phyloP scores from a whole-genome alignment of 2,888 invertebrate genomes.

The Zootermopsis nevadensis region DNA sequence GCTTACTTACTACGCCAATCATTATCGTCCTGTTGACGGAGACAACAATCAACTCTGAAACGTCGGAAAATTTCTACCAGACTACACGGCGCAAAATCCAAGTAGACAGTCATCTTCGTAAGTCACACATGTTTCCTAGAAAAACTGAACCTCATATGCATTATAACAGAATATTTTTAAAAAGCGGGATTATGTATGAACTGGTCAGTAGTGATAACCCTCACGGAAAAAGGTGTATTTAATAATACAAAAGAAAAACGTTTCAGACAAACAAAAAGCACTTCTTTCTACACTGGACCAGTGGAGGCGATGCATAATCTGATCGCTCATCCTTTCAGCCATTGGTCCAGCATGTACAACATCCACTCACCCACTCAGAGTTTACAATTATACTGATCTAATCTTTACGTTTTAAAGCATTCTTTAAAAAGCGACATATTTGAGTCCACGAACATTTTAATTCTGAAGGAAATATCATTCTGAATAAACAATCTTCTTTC shows the following conservation, averaged over 20 bases:
- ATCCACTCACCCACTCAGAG: not conserved
- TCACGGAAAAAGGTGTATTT: not conserved
- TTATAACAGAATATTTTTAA: conserved; percentile 6
- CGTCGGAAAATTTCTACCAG: too few species aligned
- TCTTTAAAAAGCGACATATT: not conserved
- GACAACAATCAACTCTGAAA: too few species aligned
- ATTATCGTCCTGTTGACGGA: too few species aligned
- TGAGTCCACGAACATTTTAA: not conserved
- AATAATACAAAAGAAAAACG: conserved; percentile 4
- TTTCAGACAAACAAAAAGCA: not conserved
- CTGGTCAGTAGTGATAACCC: conserved; percentile 33
- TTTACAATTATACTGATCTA: not conserved
- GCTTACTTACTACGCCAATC: too few species aligned
- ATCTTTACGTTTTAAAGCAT: not conserved
- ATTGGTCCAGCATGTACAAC: not conserved
- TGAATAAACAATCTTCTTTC: not conserved
- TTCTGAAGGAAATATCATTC: not conserved
- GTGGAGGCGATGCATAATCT: not conserved
- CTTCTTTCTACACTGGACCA: not conserved
- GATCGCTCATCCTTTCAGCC: not conserved
- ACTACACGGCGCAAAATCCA: too few species aligned
- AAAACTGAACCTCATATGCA: not conserved
- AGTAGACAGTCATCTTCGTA: not conserved
- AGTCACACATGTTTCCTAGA: not conserved
- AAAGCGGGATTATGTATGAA: conserved; percentile 34